Conservation (phyloP, 2,113 vertebrate species). For the Mystacornis crossleyi region DNA sequence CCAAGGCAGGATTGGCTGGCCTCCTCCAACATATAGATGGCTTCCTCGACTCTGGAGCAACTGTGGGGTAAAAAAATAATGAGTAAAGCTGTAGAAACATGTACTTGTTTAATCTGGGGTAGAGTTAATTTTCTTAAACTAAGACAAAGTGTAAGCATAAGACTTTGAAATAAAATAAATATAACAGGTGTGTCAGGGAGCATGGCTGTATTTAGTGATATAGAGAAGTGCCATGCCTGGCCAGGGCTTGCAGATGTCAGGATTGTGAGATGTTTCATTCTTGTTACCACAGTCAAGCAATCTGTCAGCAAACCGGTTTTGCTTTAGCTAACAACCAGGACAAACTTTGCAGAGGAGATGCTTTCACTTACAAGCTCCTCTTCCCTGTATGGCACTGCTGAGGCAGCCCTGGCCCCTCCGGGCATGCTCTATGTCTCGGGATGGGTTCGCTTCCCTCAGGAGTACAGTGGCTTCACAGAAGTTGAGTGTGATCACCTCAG, state of each 20-base stretch:
- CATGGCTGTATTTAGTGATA: not conserved
- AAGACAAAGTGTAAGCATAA: not conserved
- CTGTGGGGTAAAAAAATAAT: not conserved
- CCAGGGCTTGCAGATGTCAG: not conserved
- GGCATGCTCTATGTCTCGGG: accelerated
- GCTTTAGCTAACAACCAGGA: conserved; percentile 22
- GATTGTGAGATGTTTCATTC: conserved; percentile 14
- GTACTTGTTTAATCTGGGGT: not conserved
- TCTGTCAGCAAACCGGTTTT: not conserved
- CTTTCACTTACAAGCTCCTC: not conserved
- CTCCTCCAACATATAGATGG: not conserved
- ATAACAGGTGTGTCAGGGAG: accelerated
- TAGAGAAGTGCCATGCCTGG: not conserved
- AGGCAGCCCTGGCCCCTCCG: not conserved
- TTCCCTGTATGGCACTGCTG: accelerated
- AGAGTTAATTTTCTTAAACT: not conserved
- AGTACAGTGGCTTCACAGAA: not conserved
- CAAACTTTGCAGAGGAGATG: not conserved
- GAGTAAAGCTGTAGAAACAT: not conserved
- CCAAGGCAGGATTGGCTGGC: not conserved
- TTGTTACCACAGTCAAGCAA: conserved; percentile 6
- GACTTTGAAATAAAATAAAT: conserved; percentile 16
- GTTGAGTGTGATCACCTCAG: accelerated
- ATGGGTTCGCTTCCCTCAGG: not conserved
- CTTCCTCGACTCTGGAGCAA: not conserved